Percentiles rank a stretch among this genome's conserved stretches.
phyloP scores from a whole-genome alignment of 2,113 vertebrate genomes.

The Rhinopomastus cyanomelas region DNA sequence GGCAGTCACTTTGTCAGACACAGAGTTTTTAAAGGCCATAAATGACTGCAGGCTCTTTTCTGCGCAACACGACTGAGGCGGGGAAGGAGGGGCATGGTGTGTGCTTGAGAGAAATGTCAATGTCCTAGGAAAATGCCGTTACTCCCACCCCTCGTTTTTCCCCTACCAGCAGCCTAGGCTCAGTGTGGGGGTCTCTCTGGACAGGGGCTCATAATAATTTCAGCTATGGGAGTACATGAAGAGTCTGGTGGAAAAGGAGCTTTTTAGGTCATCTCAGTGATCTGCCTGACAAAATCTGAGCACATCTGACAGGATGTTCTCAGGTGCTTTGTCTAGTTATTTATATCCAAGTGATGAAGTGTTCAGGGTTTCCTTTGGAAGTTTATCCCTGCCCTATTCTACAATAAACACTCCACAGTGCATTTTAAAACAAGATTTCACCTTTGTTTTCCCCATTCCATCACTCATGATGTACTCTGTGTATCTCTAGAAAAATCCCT shows the following conservation, averaged over 20 bases:
- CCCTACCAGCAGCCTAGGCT: not conserved
- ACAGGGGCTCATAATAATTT: not conserved
- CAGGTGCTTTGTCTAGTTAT: not conserved
- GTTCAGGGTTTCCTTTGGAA: slow-evolving; percentile 10
- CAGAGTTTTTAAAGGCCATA: not conserved
- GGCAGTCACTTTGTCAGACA: not conserved
- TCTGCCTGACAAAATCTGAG: not conserved
- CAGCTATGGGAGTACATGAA: not conserved
- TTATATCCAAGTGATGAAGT: not conserved
- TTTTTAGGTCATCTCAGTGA: not conserved
- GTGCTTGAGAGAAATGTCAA: not conserved
- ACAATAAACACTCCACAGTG: not conserved
- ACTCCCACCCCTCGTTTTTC: not conserved
- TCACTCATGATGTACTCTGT: not conserved
- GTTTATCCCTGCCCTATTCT: not conserved
- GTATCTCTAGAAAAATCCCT: slow-evolving; percentile 11
- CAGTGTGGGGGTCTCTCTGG: not conserved
- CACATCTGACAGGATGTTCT: not conserved
- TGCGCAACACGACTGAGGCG: rapidly evolving
- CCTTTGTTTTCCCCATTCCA: slow-evolving; percentile 22
- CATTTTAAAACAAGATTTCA: not conserved
- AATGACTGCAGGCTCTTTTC: not conserved
- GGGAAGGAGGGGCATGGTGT: not conserved
- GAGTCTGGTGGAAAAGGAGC: not conserved
- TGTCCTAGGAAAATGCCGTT: not conserved